A percentile compares a stretch with the other conserved stretches of the same genome.
phyloP scores from a whole-genome alignment of 2,797 vertebrate species.

The Pagetopsis macropterus region DNA sequence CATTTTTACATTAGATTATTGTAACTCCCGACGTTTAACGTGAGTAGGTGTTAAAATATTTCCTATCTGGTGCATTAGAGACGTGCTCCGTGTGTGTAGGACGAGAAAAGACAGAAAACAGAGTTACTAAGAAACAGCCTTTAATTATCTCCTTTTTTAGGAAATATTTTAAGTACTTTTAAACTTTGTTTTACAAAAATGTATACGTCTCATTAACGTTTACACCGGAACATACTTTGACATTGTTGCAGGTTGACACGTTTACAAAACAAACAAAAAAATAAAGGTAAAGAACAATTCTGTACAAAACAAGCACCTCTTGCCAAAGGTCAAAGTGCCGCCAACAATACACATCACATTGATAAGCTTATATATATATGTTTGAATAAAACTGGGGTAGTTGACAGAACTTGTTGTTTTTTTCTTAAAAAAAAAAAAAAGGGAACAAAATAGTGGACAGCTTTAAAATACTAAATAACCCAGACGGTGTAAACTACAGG shows the following conservation, averaged over 20 bases:
- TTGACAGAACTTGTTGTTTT: slow-evolving; percentile 32
- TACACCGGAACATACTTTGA: slow-evolving; percentile 69
- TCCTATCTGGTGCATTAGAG: too few species aligned
- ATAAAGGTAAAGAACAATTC: slow-evolving; percentile 47
- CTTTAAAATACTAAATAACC: slow-evolving; percentile 76
- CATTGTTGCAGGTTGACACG: slow-evolving; percentile 59
- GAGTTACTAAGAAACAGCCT: slow-evolving; percentile 83
- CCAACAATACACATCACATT: slow-evolving; percentile 74
- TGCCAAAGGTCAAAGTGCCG: slow-evolving; percentile 64
- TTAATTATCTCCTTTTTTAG: slow-evolving; percentile 79
- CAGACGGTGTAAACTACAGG: slow-evolving; percentile 65
- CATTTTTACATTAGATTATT: too few species aligned
- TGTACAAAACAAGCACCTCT: slow-evolving; percentile 74
- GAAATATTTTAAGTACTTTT: slow-evolving; percentile 73
- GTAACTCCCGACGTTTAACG: too few species aligned
- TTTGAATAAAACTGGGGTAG: slow-evolving; percentile 71
- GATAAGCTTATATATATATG: slow-evolving; percentile 51
- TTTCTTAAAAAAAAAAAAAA: slow-evolving; percentile 61
- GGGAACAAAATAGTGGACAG: slow-evolving; percentile 29
- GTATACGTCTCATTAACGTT: slow-evolving; percentile 62
- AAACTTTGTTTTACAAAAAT: slow-evolving; percentile 80
- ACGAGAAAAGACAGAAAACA: slow-evolving; percentile 14
- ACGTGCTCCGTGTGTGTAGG: too few species aligned
- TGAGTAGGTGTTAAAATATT: too few species aligned
- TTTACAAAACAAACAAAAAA: slow-evolving; percentile 75